phyloP scores from a whole-genome alignment of 2,888 invertebrate genomes.

The Trichacis sp. region DNA sequence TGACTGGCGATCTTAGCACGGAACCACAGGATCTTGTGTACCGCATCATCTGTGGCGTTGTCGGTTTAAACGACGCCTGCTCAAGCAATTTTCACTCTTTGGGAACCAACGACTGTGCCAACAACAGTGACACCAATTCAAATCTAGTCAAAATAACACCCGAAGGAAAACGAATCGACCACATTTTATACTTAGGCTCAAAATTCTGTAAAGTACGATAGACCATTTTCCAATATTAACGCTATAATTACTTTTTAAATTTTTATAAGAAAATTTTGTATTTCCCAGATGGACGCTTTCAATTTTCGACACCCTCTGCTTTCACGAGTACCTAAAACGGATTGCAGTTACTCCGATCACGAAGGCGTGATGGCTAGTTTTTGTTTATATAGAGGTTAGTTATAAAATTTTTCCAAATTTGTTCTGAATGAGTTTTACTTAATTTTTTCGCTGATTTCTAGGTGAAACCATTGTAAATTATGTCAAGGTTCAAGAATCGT shows the following conservation, averaged over 20 bases:
- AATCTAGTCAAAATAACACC: slow-evolving; percentile 72
- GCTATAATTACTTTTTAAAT: no score
- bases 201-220: slow-evolving; percentile 59
- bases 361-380: slow-evolving; percentile 81
- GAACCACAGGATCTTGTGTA: slow-evolving; percentile 88
- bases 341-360: slow-evolving; percentile 90
- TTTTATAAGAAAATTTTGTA: no score
- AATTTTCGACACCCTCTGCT: slow-evolving; percentile 80
- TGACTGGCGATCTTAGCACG: slow-evolving; percentile 96
- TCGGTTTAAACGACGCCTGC: slow-evolving; percentile 72
- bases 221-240: no score
- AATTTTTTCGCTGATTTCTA: no score
- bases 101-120: slow-evolving; percentile 83
- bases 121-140: slow-evolving; percentile 84
- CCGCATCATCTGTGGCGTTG: slow-evolving; percentile 73
- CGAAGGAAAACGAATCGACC: slow-evolving; percentile 91
- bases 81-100: slow-evolving; percentile 57
- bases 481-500: no score
- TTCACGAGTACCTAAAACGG: slow-evolving; percentile 77
- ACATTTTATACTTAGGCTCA: slow-evolving; percentile 79
- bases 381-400: slow-evolving; percentile 55
- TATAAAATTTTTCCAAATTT: no score
- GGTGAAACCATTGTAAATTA: no score
- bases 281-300: slow-evolving; percentile 69
- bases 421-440: no score